Base-by-base conservation (phyloP, 1,140 invertebrate genomes). In the Drosophila varians region DNA sequence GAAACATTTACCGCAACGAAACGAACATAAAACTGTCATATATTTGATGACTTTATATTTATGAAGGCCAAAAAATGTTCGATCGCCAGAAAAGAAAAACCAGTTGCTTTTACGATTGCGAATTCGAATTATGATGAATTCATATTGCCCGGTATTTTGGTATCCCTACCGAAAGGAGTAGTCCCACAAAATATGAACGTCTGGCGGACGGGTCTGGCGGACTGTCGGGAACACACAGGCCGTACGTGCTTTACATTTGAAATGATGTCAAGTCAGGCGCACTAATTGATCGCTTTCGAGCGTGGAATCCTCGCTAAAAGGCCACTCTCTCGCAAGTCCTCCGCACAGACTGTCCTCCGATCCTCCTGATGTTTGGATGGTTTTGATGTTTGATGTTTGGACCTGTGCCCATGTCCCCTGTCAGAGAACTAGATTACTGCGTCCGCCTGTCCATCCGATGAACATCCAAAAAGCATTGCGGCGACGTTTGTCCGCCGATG, bases 21-120 rank as follows among this genome's bases (percentile, higher is more conserved):
- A 79, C 62, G 83, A 89, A 82, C 68, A 75, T 73, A 72, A 80
- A 87, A 87, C 82, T 89, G 86, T 89, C 86, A 89, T 90, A 89
- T 87, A 60, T 82, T 82, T 89, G 86, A 89, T 90, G 87, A 90
- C 86, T 89, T 89, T 76, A 90, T 89, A 89, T 90, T 90, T 89
- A 90, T 90, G 87, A 87, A 86, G 77, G 82, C 77, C 82, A 86
- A 86, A 87, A n/a, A 86, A 86, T 86, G 80, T 74, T 77, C 5
- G 82, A 73, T 82, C 82, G 58, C 43, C 45, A 26, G 36, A 38
- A 38, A 12, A 38, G 36, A 77, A 65, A 80, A 84, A 80, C 65
- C 52, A 80, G 80, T 86, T 86, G 61, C 64, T 79, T 86, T 80
- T 77, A 52, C 66, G 68, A 70, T 61, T 42, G 9, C 28, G 28